phyloP scores from a whole-genome alignment of 1,140 invertebrate genomes.

The Phortica variegata region DNA sequence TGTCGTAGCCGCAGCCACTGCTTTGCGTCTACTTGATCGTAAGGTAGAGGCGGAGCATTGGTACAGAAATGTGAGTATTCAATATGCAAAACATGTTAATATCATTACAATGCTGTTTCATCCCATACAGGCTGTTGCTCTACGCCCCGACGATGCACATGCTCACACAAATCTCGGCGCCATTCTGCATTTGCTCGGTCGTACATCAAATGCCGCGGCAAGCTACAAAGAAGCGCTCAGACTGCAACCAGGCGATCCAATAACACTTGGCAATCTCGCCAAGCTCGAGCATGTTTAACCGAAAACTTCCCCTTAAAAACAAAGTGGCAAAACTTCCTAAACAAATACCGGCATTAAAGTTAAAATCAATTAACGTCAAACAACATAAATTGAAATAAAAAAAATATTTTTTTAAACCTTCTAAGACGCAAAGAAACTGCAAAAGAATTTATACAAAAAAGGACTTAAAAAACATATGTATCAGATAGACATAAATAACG shows the following conservation, averaged over 20 bases:
- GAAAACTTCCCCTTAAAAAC: no score
- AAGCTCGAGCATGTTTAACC: constrained; percentile 64
- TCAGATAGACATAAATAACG: constrained; percentile 28
- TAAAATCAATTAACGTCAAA: background rate
- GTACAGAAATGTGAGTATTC: constrained; percentile 72
- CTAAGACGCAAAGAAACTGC: constrained; percentile 12
- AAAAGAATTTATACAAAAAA: constrained; percentile 54
- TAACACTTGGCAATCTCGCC: constrained; percentile 84
- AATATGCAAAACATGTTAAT: background rate
- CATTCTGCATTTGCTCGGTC: constrained; percentile 88
- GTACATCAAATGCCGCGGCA: constrained; percentile 79
- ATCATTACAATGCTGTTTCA: background rate
- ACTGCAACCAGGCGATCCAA: constrained; percentile 80
- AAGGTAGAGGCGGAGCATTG: constrained; percentile 79
- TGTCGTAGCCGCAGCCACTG: constrained; percentile 82
- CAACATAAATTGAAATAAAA: constrained; percentile 13
- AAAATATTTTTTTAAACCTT: constrained; percentile 39
- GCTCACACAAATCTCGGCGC: constrained; percentile 92
- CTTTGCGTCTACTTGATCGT: constrained; percentile 74
- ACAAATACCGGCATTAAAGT: background rate
- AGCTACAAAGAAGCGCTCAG: constrained; percentile 80
- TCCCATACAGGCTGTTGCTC: constrained; percentile 36
- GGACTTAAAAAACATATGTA: constrained; percentile 52
- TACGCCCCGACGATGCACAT: constrained; percentile 66
- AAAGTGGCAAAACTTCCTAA: background rate